Conservation (phyloP, 2,113 vertebrate genomes). For the Malurus alboscapulatus region DNA sequence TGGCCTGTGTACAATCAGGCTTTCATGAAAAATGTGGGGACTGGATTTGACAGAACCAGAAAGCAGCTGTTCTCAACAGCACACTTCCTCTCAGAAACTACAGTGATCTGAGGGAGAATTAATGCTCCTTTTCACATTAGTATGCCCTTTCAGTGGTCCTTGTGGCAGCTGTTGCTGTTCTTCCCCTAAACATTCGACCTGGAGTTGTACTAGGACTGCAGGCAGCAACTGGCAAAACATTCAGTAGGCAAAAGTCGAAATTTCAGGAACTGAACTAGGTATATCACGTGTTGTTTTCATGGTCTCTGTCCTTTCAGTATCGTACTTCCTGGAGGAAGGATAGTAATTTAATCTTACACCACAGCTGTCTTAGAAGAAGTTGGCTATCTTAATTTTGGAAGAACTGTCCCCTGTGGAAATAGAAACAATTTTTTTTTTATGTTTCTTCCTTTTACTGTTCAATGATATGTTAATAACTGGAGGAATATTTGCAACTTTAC, state of each 20-base stretch:
- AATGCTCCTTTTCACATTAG: neutral
- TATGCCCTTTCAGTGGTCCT: neutral
- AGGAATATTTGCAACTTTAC: neutral
- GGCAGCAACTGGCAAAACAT: neutral
- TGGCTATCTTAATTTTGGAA: neutral
- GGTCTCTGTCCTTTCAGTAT: neutral
- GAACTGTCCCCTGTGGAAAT: neutral
- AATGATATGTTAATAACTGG: neutral
- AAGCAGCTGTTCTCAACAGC: conserved; percentile 36
- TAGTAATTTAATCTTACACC: neutral
- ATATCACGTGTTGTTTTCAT: neutral
- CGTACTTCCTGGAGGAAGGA: neutral
- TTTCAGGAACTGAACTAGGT: neutral
- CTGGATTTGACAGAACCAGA: neutral
- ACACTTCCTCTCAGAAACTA: neutral
- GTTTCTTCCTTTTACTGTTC: neutral
- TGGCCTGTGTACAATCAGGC: conserved; percentile 22
- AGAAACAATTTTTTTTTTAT: neutral
- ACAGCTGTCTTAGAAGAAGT: neutral
- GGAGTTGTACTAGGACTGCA: neutral
- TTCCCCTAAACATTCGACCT: neutral
- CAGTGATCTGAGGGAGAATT: neutral
- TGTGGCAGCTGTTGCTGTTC: neutral
- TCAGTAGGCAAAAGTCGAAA: neutral
- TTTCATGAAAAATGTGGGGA: conserved; percentile 38